These are phyloP conservation scores for Megathymus violae DNA, from an alignment of 1,140 invertebrate genomes.

Conservation along the genomic window DNA sequence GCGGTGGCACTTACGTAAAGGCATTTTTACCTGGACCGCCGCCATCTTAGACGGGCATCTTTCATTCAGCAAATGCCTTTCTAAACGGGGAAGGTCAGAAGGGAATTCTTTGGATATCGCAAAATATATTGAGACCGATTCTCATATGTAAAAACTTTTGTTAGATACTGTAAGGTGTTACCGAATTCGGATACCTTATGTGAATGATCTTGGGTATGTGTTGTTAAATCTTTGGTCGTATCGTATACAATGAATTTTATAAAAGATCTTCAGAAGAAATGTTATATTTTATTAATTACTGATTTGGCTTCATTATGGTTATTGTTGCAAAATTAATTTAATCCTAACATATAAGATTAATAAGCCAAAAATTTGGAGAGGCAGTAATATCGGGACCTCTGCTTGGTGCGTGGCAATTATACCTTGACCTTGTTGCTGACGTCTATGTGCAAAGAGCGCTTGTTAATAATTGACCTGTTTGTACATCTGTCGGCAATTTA, in stretches of 20 bases:
- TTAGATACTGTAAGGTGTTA: neutral
- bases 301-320: too few species aligned
- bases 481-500: too few species aligned
- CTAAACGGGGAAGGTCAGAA: conserved; percentile 45
- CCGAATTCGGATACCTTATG: neutral
- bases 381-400: too few species aligned
- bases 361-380: too few species aligned
- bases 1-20: conserved; percentile 41
- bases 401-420: too few species aligned
- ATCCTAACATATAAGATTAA: too few species aligned
- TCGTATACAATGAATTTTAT: neutral
- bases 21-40: conserved; percentile 57
- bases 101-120: conserved; percentile 58
- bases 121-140: conserved; percentile 44
- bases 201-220: neutral
- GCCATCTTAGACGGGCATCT: conserved; percentile 47
- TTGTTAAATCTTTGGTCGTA: neutral
- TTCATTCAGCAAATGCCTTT: conserved; percentile 62
- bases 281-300: too few species aligned
- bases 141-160: neutral
- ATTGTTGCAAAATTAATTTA: too few species aligned
- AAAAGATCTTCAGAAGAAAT: neutral
- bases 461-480: too few species aligned
- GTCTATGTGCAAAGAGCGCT: too few species aligned
- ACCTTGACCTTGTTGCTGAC: too few species aligned